Conservation (phyloP, 2,888 invertebrate species). For the Mycalesis mineus region DNA sequence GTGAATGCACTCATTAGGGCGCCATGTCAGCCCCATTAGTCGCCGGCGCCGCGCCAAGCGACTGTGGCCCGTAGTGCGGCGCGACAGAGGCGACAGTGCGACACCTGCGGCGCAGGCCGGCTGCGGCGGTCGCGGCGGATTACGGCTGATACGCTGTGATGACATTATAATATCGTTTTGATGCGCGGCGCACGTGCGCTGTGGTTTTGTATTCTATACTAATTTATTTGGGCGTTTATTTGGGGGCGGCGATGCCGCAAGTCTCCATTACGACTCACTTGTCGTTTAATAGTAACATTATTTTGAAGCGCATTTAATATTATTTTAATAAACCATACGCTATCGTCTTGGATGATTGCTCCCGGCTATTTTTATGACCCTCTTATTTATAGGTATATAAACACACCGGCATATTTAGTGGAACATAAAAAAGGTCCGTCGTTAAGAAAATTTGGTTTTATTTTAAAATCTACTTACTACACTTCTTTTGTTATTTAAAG, state of each 20-base stretch:
- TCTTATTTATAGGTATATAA: no score
- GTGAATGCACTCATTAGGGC: not conserved
- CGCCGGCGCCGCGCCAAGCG: not conserved
- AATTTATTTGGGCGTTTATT: constrained; percentile 30
- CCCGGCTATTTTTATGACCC: no score
- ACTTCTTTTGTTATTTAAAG: no score
- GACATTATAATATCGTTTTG: constrained; percentile 60
- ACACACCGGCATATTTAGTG: no score
- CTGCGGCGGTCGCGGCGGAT: constrained; percentile 47
- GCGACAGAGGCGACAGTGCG: not conserved
- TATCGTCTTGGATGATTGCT: no score
- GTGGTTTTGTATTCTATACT: constrained; percentile 21
- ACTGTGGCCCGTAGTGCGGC: not conserved
- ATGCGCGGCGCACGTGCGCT: constrained; percentile 43
- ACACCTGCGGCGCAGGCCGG: constrained; percentile 2
- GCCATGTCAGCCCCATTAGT: not conserved
- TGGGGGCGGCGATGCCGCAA: constrained; percentile 20
- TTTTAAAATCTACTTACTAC: no score
- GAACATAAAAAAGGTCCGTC: no score
- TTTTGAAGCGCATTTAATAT: not conserved
- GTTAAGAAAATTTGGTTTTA: no score
- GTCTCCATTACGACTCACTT: constrained; percentile 5
- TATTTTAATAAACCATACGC: no score
- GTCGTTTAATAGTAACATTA: not conserved
- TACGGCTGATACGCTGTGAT: constrained; percentile 63